Evolutionary conservation across 2,797 vertebrate species (phyloP).

Genomic region (Alfaro cultratus): DNA sequence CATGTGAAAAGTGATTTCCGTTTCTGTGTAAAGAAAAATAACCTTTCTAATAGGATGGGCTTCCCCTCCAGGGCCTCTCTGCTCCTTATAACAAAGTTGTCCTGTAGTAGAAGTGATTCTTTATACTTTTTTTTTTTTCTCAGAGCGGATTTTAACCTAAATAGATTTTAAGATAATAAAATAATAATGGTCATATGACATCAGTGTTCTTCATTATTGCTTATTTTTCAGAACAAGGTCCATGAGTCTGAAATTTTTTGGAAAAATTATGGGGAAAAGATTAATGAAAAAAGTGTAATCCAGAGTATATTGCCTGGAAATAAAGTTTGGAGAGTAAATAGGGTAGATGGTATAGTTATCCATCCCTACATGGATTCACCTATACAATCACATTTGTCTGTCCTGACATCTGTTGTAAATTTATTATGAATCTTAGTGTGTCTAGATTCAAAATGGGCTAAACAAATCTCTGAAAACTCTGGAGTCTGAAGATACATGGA

Average conservation of each 20-base stretch:
- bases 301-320: background rate
- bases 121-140: conserved; percentile 22
- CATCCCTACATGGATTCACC: background rate
- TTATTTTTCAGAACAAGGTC: background rate
- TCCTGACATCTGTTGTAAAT: background rate
- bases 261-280: background rate
- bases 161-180: conserved; percentile 18
- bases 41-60: conserved; percentile 76
- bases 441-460: background rate
- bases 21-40: conserved; percentile 78
- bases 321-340: background rate
- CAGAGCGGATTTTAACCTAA: conserved; percentile 12
- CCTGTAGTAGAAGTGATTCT: conserved; percentile 43
- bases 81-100: conserved; percentile 44
- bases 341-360: background rate
- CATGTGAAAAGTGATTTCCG: conserved; percentile 86
- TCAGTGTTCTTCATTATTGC: background rate
- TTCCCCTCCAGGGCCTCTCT: conserved; percentile 76
- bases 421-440: background rate
- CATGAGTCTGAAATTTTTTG: background rate
- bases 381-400: background rate
- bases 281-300: background rate
- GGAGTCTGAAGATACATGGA: background rate
- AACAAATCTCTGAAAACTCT: background rate
- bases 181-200: background rate